Base-by-base conservation (phyloP, 2,113 vertebrate genomes). In the Otis tarda region DNA sequence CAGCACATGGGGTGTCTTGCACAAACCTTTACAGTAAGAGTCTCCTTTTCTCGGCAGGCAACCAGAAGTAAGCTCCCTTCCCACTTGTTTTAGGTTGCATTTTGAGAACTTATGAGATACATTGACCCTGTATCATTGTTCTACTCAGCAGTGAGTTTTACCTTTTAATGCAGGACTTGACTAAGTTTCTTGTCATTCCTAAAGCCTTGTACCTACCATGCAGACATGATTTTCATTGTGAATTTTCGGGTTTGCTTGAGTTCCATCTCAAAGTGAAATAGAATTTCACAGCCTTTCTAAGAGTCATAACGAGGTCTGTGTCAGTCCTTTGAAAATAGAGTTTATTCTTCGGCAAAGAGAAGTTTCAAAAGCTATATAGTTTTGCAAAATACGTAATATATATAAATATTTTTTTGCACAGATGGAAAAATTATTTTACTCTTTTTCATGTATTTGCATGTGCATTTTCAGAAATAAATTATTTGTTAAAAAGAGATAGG, bases 1-100 rank as follows among this genome's bases (percentile, higher is more conserved):
- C 27, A 88, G 49, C 67, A 35, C 41, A 1, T 0, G 16, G 50
- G n/a, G 4, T 9, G 19, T 2, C 0, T 10, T 21, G 7, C 74
- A 23, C 31, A 55, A 55, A 23, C 12, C 18, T 59, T 30, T 13
- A 13, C 28, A 14, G 8, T 2, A 7, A 9, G 10, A 57, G 24
- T 15, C 33, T 73, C 13, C 6, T 57, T 4, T 37, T 14, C 28
- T 2, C 4, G 25, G 25, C 15, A 23, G n/a, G 50, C 61, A 93
- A 55, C 21, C 49, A 81, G 30, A 39, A 33, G 31, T 24, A 35
- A 79, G 22, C 16, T 50, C 24, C 15, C 21, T 60, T 70, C 39
- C 30, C 13, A 49, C 17, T 39, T 16, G 9, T 6, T 41, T 56
- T 45, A 47, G 41, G 25, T 10, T 20, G 8, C 52, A 18, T 82